Base-by-base conservation (phyloP, 2,888 invertebrate genomes). In the Horisme vitalbata region DNA sequence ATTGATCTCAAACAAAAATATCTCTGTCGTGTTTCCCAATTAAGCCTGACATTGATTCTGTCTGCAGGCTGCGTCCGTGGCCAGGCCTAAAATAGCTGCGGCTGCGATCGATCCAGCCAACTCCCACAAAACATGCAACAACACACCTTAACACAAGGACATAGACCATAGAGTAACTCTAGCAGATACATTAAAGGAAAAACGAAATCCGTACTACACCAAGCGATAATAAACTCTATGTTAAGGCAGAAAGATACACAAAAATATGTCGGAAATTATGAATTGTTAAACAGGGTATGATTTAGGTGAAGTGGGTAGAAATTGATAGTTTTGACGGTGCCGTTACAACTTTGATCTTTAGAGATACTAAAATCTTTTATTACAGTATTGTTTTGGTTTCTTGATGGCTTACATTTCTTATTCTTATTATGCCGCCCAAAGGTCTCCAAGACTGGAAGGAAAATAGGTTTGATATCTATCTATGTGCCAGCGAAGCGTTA, bases 41-140 rank as follows among this genome's bases (percentile, higher is more conserved):
- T 81, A 84, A 66, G 65, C 65, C 45, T 79, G 82, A 81, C 85
- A 81, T 75, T 82, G 84, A 82, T 81, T 75, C 71, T 68, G 83
- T 79, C 81, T 83, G 76, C 79, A 71, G 62, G 54, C 63, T 46
- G 43, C 55, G 56, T 56, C 60, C 65, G 60, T 61, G 63, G 65
- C 65, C 61, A 57, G 65, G 61, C 71, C 70, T 57, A 68, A 75
- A 83, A 83, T 80, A 83, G 69, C 79, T 58, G 59, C 52, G 58
- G 56, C 65, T 35, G 54, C 64, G 63, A 72, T 79, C 79, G 72
- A 71, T 68, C 52, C 43, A 41, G 26, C 33, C 43, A 21, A 34
- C 32, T 4, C 2, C 14, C 31, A 27, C 33, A 32, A 47, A 15
- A 28, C 52, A 26, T 26, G 9, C 52, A 23, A 54, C 11, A 11